These are phyloP conservation scores for Anthophora plumipes DNA, from an alignment of 2,888 invertebrate species.

Conservation along the genomic window DNA sequence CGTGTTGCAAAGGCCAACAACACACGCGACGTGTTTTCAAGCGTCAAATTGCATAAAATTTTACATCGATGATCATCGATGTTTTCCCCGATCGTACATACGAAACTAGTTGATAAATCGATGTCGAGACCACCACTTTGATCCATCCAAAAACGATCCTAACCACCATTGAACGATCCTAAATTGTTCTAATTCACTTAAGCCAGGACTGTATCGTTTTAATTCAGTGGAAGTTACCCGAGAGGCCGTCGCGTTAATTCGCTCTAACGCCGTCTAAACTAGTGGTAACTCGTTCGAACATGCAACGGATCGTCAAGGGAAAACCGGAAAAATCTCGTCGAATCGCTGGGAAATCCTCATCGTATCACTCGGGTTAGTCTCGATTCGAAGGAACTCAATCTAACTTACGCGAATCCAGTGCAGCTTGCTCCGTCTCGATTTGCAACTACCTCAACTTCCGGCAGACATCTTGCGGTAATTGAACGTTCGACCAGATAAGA, in stretches of 20 bases:
- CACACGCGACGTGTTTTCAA: not conserved
- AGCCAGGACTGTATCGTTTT: not conserved
- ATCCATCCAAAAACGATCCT: not conserved
- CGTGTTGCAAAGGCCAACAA: not conserved
- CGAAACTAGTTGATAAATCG: too few species aligned
- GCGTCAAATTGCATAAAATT: not conserved
- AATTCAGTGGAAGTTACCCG: not conserved
- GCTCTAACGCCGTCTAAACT: not conserved
- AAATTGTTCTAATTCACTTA: not conserved
- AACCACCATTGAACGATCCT: too few species aligned
- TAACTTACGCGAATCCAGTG: not conserved
- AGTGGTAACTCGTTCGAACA: not conserved
- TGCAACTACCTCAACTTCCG: not conserved
- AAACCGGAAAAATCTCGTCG: not conserved
- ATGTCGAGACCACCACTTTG: not conserved
- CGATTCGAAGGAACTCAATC: not conserved
- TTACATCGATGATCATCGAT: not conserved
- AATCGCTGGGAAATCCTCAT: too few species aligned
- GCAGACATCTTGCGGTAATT: not conserved
- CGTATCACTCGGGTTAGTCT: not conserved
- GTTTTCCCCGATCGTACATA: not conserved
- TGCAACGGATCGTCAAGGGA: too few species aligned
- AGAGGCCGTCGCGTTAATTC: not conserved
- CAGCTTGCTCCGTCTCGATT: not conserved
- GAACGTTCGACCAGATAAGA: constrained; percentile 3